These are phyloP conservation scores for Margaritifera margaritifera DNA, from an alignment of 2,888 invertebrate genomes.

Conservation along the genomic window DNA sequence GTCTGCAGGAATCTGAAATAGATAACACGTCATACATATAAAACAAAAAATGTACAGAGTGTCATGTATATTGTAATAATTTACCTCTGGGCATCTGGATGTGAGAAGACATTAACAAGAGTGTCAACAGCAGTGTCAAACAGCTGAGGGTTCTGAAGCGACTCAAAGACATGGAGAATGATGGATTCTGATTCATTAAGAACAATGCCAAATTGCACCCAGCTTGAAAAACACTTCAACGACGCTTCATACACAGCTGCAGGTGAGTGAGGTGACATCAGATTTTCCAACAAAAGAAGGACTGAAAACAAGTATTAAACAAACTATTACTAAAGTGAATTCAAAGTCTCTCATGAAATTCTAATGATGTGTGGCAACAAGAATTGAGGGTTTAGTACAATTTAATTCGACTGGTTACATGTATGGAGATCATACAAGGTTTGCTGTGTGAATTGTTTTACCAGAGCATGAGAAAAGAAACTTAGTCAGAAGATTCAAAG, in stretches of 20 bases:
- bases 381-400: too few species aligned
- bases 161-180: conserved; percentile 64
- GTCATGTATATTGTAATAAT: conserved; percentile 1
- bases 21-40: too few species aligned
- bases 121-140: conserved; percentile 80
- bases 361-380: too few species aligned
- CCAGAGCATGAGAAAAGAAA: too few species aligned
- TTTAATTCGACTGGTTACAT: too few species aligned
- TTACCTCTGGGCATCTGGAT: conserved; percentile 78
- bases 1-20: too few species aligned
- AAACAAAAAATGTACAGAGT: too few species aligned
- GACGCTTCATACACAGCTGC: conserved; percentile 60
- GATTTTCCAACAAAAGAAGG: conserved; percentile 62
- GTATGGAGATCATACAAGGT: too few species aligned
- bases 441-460: too few species aligned
- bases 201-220: conserved; percentile 79
- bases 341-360: too few species aligned
- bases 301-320: conserved; percentile 53
- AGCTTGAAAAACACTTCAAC: conserved; percentile 74
- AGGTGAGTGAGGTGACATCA: conserved; percentile 55
- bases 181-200: conserved; percentile 73
- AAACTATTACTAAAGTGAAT: too few species aligned
- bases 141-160: conserved; percentile 70
- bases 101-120: conserved; percentile 77
- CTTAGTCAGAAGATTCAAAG: too few species aligned